phyloP scores from a whole-genome alignment of 2,888 invertebrate species.

The Eretmocerus hayati region DNA sequence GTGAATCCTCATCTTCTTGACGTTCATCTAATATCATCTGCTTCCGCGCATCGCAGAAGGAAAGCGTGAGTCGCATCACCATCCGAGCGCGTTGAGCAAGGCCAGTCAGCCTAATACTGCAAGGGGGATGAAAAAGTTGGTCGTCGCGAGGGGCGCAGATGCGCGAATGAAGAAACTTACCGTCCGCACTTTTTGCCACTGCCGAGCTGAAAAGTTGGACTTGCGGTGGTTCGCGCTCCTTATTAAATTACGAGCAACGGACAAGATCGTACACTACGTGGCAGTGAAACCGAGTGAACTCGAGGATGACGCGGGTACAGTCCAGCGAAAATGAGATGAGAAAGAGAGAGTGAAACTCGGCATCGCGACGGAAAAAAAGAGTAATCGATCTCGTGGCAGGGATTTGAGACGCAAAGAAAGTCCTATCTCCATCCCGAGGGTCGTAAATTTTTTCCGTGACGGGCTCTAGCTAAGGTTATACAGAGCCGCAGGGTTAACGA shows the following conservation, averaged over 20 bases:
- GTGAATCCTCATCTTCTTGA: background rate
- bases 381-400: constrained; percentile 20
- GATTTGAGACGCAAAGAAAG: too few relatives aligned
- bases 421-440: too few relatives aligned
- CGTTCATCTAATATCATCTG: background rate
- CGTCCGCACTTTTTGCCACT: constrained; percentile 13
- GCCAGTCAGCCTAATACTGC: too few relatives aligned
- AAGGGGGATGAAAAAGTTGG: constrained; percentile 3
- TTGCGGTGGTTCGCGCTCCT: constrained; percentile 3
- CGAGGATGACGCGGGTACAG: constrained; percentile 10
- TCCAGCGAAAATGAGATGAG: background rate
- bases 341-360: constrained; percentile 12
- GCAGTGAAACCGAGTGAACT: too few relatives aligned
- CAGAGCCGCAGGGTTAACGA: too few relatives aligned
- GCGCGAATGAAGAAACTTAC: constrained; percentile 22
- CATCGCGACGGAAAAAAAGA: constrained; percentile 11
- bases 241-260: constrained; percentile 22
- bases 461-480: too few relatives aligned
- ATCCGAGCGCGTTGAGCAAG: too few relatives aligned
- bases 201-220: background rate
- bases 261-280: too few relatives aligned
- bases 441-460: too few relatives aligned
- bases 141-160: constrained; percentile 14
- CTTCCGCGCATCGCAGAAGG: background rate
- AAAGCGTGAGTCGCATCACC: too few relatives aligned